Base-by-base conservation (phyloP, 1,140 invertebrate species). In the Tetranychus urticae region DNA sequence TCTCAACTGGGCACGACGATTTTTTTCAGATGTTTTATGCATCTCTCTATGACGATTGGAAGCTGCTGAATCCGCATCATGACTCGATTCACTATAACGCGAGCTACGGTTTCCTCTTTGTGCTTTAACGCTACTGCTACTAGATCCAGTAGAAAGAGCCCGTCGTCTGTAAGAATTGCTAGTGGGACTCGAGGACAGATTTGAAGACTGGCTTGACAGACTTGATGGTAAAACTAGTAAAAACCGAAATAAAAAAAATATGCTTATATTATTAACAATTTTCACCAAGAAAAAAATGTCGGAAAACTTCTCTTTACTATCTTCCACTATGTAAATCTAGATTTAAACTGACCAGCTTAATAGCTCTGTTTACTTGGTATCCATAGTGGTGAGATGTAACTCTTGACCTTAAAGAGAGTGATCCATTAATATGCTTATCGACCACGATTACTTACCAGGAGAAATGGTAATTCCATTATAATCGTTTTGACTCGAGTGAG, bases 1-100 rank as follows among this genome's bases (percentile, higher is more conserved):
- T 39, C 61, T n/a, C 34, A 62, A 39, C 61, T 62, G 61, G 5
- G 61, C 61, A 14, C 61, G 45, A 33, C 61, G 56, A 54, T 62
- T 62, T 45, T 62, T 62, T 35, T 62, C 61, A 35, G 59, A 62
- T 13, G 61, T 62, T 39, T 62, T 62, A 56, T 62, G 61, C 58
- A 59, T 23, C 42, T 62, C 61, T 33, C 61, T 2, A 55, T 62
- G 61, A 4, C 61, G 5, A 39, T 31, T 52, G 12, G 47, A 59
- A 1, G 58, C 34, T 33, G 31, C n/a, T n/a, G 50, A 52, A n/a
- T 62, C 61, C n/a, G 58, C 56, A 50, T 46, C 45, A 8, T 23
- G n/a, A 36, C 46, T 57, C n/a, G 12, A 14, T 14, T 34, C 33
- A 56, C 35, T 36, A 39, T 39, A 36, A 14, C 35, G 37, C 8